Percentiles rank a stretch among this genome's conserved stretches.
These are phyloP conservation scores for Spea hammondii DNA, from an alignment of 2,797 vertebrate genomes.

Conservation along the genomic window DNA sequence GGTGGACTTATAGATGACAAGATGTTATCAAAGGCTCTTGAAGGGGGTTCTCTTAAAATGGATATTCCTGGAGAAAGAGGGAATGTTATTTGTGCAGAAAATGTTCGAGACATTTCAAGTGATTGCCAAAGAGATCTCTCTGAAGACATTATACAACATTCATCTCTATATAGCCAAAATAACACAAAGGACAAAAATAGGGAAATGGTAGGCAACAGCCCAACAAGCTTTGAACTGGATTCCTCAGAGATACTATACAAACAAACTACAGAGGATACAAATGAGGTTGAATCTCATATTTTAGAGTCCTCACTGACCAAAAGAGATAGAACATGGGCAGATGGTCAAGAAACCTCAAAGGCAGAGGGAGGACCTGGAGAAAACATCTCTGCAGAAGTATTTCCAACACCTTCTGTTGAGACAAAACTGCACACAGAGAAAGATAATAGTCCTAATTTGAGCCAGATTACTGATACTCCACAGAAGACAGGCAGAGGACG, in stretches of 20 bases:
- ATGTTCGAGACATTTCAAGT: not conserved
- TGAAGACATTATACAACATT: conserved; percentile 8
- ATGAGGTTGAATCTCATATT: not conserved
- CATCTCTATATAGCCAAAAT: conserved; percentile 15
- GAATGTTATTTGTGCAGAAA: not conserved
- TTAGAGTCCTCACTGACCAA: conserved; percentile 36
- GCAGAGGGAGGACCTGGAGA: conserved; percentile 44
- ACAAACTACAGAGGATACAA: conserved; percentile 3
- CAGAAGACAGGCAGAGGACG: conserved; percentile 53
- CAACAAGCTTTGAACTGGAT: conserved; percentile 17
- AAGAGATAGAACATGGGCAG: conserved; percentile 43
- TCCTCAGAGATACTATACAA: not conserved
- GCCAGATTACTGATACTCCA: not conserved
- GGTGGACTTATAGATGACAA: conserved; percentile 13
- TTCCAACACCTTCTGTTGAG: not conserved
- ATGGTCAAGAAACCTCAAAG: conserved; percentile 44
- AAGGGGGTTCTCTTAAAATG: conserved; percentile 12
- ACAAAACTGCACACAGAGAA: conserved; percentile 2
- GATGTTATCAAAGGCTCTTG: conserved; percentile 25
- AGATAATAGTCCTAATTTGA: conserved; percentile 37
- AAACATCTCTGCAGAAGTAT: not conserved
- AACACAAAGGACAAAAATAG: not conserved
- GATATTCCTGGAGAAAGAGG: conserved; percentile 13
- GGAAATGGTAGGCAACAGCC: not conserved
- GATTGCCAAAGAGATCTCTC: conserved; percentile 7